Conservation (phyloP, 92 coral and sea anemone species). For the Isaurus tuberculatus region DNA sequence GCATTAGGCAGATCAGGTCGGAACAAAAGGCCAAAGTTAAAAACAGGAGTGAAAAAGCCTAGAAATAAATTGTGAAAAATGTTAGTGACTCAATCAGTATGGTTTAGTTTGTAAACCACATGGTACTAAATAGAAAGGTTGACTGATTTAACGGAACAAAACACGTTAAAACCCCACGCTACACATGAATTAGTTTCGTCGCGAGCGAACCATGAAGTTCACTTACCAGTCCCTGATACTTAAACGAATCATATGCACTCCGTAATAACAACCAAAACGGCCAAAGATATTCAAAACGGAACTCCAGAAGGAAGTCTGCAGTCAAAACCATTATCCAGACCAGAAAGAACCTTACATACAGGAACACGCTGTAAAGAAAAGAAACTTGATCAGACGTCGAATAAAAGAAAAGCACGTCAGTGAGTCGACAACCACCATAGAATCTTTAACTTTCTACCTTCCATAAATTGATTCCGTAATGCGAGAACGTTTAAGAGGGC, state of each 20-base stretch:
- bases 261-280: constrained; percentile 98
- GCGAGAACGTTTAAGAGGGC: constrained; percentile 97
- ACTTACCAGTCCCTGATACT: constrained; percentile 99
- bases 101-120: constrained; percentile 52
- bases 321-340: constrained; percentile 97
- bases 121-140: constrained; percentile 21
- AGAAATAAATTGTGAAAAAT: constrained; percentile 33
- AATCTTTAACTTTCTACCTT: constrained; percentile 76
- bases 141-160: neutral
- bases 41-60: constrained; percentile 97
- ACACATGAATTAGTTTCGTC: constrained; percentile 26
- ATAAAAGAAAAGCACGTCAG: constrained; percentile 46
- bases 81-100: constrained; percentile 14
- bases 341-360: constrained; percentile 96
- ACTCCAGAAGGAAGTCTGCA: constrained; percentile 98
- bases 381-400: constrained; percentile 52
- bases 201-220: constrained; percentile 28
- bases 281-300: constrained; percentile 99
- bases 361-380: constrained; percentile 84
- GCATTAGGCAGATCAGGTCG: constrained; percentile 88
- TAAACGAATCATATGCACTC: constrained; percentile 99
- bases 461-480: constrained; percentile 99
- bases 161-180: neutral
- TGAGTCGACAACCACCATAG: constrained; percentile 6
- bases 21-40: constrained; percentile 97